Conservation (phyloP, 2,113 vertebrate species). For the Thunnus thynnus region DNA sequence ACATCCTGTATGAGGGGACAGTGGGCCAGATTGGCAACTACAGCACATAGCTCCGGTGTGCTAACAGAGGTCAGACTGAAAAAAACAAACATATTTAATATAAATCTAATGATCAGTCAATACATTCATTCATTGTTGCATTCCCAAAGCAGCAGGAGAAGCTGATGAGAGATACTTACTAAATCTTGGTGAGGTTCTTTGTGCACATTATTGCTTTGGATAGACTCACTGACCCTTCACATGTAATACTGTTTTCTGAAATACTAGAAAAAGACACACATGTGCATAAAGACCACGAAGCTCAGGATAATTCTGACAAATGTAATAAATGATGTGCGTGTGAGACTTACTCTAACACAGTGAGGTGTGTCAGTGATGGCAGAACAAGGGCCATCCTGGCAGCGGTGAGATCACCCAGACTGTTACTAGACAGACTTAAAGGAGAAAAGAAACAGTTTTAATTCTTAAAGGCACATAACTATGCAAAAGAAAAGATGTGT, state of each 20-base stretch:
- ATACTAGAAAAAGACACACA: slow-evolving; percentile 78
- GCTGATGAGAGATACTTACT: slow-evolving; percentile 83
- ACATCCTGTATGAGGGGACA: slow-evolving; percentile 89
- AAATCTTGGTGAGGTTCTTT: slow-evolving; percentile 82
- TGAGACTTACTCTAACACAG: slow-evolving; percentile 88
- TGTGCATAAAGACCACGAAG: neutral
- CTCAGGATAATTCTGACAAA: neutral
- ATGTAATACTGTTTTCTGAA: slow-evolving; percentile 86
- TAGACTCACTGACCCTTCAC: slow-evolving; percentile 73
- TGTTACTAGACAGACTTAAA: slow-evolving; percentile 85
- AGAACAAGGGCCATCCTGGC: slow-evolving; percentile 81
- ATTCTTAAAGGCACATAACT: neutral
- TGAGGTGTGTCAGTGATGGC: slow-evolving; percentile 76
- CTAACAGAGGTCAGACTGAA: slow-evolving; percentile 81
- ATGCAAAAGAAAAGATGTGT: neutral
- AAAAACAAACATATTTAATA: neutral
- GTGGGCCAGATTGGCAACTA: slow-evolving; percentile 81
- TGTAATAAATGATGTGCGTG: neutral
- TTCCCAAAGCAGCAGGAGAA: neutral
- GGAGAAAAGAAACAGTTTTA: slow-evolving; percentile 37
- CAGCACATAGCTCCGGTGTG: slow-evolving; percentile 67
- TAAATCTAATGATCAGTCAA: neutral
- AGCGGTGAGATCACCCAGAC: slow-evolving; percentile 81
- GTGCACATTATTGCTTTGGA: slow-evolving; percentile 74
- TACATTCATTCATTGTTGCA: neutral